A percentile compares a stretch with the other conserved stretches of the same genome.
phyloP scores from a whole-genome alignment of 2,888 invertebrate species.

The Eupithecia inturbata region DNA sequence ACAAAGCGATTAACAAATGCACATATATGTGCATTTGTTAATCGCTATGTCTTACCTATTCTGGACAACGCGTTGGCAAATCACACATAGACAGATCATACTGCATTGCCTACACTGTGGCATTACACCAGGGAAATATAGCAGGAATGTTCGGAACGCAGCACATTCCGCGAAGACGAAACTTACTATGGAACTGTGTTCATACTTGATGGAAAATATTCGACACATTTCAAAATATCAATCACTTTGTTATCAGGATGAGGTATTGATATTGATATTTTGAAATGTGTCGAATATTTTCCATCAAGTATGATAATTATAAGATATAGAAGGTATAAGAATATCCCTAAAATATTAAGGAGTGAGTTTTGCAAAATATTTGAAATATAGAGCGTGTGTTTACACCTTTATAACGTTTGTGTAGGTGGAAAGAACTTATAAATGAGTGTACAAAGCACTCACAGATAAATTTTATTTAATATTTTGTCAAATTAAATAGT shows the following conservation, averaged over 20 bases:
- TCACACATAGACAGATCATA: not conserved
- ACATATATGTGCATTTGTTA: too few relatives aligned
- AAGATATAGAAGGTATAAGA: too few relatives aligned
- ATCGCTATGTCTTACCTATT: too few relatives aligned
- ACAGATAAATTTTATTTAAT: too few relatives aligned
- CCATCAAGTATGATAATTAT: constrained; percentile 45
- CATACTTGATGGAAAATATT: constrained; percentile 49
- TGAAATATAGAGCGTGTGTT: not conserved
- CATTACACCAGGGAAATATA: constrained; percentile 64
- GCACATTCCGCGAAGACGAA: constrained; percentile 53
- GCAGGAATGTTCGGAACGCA: constrained; percentile 59
- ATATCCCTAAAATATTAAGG: too few relatives aligned
- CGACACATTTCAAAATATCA: constrained; percentile 22
- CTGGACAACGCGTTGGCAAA: too few relatives aligned
- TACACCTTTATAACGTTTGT: not conserved
- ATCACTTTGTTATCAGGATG: constrained; percentile 10
- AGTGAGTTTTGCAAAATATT: not conserved
- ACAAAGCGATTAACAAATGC: too few relatives aligned
- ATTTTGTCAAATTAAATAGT: too few relatives aligned
- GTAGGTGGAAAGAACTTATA: too few relatives aligned
- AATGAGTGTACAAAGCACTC: too few relatives aligned
- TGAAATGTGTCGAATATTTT: constrained; percentile 43
- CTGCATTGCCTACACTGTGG: constrained; percentile 37
- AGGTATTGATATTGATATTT: constrained; percentile 23
- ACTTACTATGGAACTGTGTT: constrained; percentile 46